Evolutionary conservation across 2,888 invertebrate species (phyloP), one percentile per base, ranked within the genome.

Genomic region (Nineta flava): DNA sequence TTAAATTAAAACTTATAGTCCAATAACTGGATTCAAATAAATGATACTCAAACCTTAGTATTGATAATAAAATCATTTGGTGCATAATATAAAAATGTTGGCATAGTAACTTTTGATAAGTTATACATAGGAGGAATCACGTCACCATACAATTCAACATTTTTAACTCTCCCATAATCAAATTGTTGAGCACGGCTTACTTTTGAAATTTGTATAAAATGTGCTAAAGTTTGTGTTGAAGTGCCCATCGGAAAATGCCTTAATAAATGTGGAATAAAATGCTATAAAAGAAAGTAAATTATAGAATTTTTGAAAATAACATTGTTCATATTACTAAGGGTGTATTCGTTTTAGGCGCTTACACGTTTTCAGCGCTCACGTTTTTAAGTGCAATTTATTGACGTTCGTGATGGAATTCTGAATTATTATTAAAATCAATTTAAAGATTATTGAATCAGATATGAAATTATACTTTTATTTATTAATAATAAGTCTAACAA

Each of bases 161-260:
- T 66, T 45, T 56, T 56, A 15, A 55, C 47, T 5, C 57, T 53
- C 9, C 70, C 71, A 54, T 61, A 69, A 57, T 72, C 68, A 52
- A 19, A 6, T 19, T 4, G 43, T 16, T 19, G 43, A 43, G 6
- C 26, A 7, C 26, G 26, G 3, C 6, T 7, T 7, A 2, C 26
- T 26, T 7, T 26, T 7, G 7, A 7, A 3, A 26, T 7, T 26
- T 26, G 26, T 7, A 1, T 19, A 13, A 13, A 21, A 44, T 16
- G 44, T 62, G 64, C 57, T 71, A 38, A 38, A 38, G 70, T 16
- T 60, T 62, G 62, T 1, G 66, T 58, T 1, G 74, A 73, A 12
- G 72, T 68, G 4, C 75, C 75, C 7, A 73, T 67, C 2, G 75
- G 74, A 58, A 64, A 65, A 53, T 65, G 64, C 19, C 57, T 57